Percentiles rank a stretch among this genome's conserved stretches.
These are phyloP conservation scores for Caenorhabditis briggsae DNA, from an alignment of 1,140 invertebrate species.

Conservation along the genomic window DNA sequence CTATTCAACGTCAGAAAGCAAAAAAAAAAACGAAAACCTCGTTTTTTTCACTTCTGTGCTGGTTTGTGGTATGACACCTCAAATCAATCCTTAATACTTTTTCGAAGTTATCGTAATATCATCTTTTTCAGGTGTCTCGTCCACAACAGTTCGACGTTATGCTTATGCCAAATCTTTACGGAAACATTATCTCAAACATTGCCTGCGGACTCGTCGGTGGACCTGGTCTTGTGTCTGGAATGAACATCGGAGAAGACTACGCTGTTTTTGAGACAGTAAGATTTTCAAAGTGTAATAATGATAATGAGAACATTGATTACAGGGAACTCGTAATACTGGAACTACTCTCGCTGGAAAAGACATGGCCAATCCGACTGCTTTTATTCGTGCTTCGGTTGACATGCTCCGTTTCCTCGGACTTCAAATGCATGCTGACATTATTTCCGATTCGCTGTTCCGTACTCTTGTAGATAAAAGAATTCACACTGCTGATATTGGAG, in stretches of 20 bases:
- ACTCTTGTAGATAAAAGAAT: conserved; percentile 69
- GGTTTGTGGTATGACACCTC: too few species aligned
- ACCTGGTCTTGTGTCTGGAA: conserved; percentile 92
- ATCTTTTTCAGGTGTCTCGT: conserved; percentile 81
- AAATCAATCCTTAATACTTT: too few species aligned
- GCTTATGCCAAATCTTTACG: conserved; percentile 97
- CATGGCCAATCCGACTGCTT: conserved; percentile 87
- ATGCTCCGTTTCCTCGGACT: conserved; percentile 73
- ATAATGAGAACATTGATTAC: conserved; percentile 26
- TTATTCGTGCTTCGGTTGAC: conserved; percentile 74
- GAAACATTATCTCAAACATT: conserved; percentile 95
- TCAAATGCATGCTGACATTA: conserved; percentile 69
- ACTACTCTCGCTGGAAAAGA: conserved; percentile 92
- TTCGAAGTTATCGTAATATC: too few species aligned
- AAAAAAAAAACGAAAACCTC: too few species aligned
- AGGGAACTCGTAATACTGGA: conserved; percentile 92
- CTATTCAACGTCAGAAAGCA: too few species aligned
- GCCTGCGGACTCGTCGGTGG: conserved; percentile 95
- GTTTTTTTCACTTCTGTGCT: too few species aligned
- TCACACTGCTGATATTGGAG: conserved; percentile 72
- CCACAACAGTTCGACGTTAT: conserved; percentile 98
- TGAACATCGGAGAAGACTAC: conserved; percentile 87
- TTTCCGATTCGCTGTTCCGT: conserved; percentile 70
- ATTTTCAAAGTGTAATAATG: not conserved
- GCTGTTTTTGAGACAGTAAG: conserved; percentile 86